Evolutionary conservation across 2,797 vertebrate species (phyloP).

Genomic region (Calcarius lapponicus): DNA sequence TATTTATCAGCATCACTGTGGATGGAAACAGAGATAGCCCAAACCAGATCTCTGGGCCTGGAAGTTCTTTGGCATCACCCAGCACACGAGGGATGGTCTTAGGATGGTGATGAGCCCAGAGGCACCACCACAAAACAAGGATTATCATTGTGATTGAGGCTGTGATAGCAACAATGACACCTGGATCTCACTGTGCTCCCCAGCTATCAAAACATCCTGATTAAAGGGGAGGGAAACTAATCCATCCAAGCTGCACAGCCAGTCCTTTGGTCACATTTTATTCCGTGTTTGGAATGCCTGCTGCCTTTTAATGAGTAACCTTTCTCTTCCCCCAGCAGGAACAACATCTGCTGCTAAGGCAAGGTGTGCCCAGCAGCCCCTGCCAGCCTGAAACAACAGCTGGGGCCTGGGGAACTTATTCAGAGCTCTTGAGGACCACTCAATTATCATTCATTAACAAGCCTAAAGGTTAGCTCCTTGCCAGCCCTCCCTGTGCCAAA

Average conservation of each 20-base stretch:
- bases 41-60: not conserved
- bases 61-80: not conserved
- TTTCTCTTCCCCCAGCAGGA: not conserved
- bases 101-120: not conserved
- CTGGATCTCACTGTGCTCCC: not conserved
- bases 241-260: not conserved
- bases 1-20: not conserved
- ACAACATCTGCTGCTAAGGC: not conserved
- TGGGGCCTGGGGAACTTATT: not conserved
- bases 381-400: not conserved
- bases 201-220: not conserved
- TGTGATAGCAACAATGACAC: not conserved
- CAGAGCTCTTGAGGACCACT: slow-evolving; percentile 44
- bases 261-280: not conserved
- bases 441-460: slow-evolving; percentile 55
- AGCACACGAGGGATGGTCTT: not conserved
- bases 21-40: not conserved
- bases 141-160: not conserved
- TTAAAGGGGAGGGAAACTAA: not conserved
- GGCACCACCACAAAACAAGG: not conserved
- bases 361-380: not conserved
- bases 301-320: slow-evolving; percentile 29
- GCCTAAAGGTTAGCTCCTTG: not conserved
- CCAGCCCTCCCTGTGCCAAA: not conserved
- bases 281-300: not conserved